Evolutionary conservation across 37 sponge, comb jelly and placozoan genomes (phyloP), one percentile per base, ranked within the genome.

Genomic region (Beroe forskalii): DNA sequence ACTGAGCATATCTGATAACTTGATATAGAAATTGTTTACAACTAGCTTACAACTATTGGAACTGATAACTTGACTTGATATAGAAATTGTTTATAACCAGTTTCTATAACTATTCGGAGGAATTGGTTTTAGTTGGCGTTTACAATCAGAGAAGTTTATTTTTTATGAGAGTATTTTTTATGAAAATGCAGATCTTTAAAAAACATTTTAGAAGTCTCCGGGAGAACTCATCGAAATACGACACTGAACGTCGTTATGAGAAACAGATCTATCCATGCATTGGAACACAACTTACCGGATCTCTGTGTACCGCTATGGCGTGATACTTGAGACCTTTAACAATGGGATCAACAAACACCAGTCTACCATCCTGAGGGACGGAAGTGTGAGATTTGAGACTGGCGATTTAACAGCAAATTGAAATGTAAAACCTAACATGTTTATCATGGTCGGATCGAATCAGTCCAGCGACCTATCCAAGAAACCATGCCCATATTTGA

Each of bases 271-370:
- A n/a, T 48, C 55, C 12, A 8, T 69, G 19, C 1, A 1, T 36
- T 33, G 1, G 38, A 69, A 33, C 0, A 36, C 3, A 27, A 44
- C 55, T 80, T 38, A 80, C 86, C 30, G 86, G 86, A 37, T 80
- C 86, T 37, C 55, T 41, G 55, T 80, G 86, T 4, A 80, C 55
- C 20, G 86, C 37, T 17, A 44, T 44, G 17, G 55, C 25, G 27
- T 80, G 55, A 80, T 80, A 80, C 30, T 80, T 80, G 8, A 80
- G 86, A 42, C 86, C 86, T 43, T 80, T 80, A 25, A 80, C 86
- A 4, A 80, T 38, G 35, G 86, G 86, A 80, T 80, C 86, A 3
- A 80, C 40, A 42, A 80, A 80, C 2, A 80, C 86, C 48, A 80
- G 40, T 43, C 86, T 9, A 43, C 86, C 86, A 38, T 80, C 86